Base-by-base conservation (phyloP, 1,140 invertebrate genomes). In the Agraylea sexmaculata region DNA sequence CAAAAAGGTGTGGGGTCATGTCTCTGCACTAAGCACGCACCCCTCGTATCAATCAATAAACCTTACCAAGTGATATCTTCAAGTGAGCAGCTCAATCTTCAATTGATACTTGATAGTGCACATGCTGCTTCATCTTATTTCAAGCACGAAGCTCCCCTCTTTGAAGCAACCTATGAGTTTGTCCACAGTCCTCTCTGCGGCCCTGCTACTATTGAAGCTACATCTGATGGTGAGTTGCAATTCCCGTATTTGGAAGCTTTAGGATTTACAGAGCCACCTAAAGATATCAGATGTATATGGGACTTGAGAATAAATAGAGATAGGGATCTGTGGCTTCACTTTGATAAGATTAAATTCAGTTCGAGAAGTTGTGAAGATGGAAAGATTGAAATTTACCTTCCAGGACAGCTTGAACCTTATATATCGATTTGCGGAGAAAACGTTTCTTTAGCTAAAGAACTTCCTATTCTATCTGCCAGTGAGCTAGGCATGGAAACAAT, bases 181-280 rank as follows among this genome's bases (percentile, higher is more conserved):
- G 80, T 87, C 4, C 87, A 91, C 46, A 83, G 83, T 12, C 86
- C 86, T 1, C 62, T 89, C 1, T 91, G 87, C 54, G 87, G 87
- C 0, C 83, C 84, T 2, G 74, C 86, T 0, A 71, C 83, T 2
- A 57, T 89, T 22, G 73, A 78, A 10, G 77, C 86, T 0, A 72
- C 75, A 2, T 75, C 80, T 2, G 84, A 89, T 50, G 86, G 84
- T 0, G 84, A 87, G 55, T 77, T 87, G 10, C 77, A 83, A 36
- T 88, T 87, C 55, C 87, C 85, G 0, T 80, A 83, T 53, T 82
- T 84, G 54, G 83, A 87, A 53, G 83, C 83, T 0, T 64, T 87
- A 27, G 81, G 82, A 2, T 83, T 80, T 50, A 77, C 78, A 0
- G 75, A 78, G 47, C 75, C 78, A 7, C 79, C 79, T 3, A 75